A percentile compares a stretch with the other conserved stretches of the same genome.
Conservation (phyloP, 2,888 invertebrate species). For the Exocentrus adspersus region DNA sequence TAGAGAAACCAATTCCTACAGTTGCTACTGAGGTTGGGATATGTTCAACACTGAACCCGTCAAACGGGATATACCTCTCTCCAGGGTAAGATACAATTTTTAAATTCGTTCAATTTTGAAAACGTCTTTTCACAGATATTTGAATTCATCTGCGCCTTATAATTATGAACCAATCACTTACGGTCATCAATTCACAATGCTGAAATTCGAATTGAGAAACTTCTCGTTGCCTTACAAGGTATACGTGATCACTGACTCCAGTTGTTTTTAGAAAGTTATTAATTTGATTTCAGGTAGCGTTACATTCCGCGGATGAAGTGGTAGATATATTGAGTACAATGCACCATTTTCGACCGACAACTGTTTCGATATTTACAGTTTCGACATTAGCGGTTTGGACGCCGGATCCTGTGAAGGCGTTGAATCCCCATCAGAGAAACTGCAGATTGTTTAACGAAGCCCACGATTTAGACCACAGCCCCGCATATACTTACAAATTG, state of each 20-base stretch:
- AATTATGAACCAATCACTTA: slow-evolving; percentile 14
- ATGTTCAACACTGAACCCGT: slow-evolving; percentile 36
- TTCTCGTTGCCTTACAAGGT: neutral
- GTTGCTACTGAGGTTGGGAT: slow-evolving; percentile 38
- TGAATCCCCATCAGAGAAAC: slow-evolving; percentile 50
- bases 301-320: slow-evolving; percentile 47
- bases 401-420: slow-evolving; percentile 7
- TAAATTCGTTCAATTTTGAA: neutral
- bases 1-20: slow-evolving; percentile 19
- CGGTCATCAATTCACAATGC: neutral
- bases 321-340: slow-evolving; percentile 40
- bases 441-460: slow-evolving; percentile 54
- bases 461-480: slow-evolving; percentile 52
- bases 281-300: slow-evolving; percentile 43
- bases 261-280: no score
- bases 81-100: slow-evolving; percentile 27
- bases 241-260: no score
- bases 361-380: neutral
- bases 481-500: slow-evolving; percentile 57
- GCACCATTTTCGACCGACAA: neutral
- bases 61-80: slow-evolving; percentile 34
- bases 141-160: slow-evolving; percentile 24
- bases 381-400: slow-evolving; percentile 1
- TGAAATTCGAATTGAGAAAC: neutral
- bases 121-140: slow-evolving; percentile 26